These are phyloP conservation scores for Colletes latitarsis DNA, from an alignment of 1,140 invertebrate genomes.

Conservation along the genomic window DNA sequence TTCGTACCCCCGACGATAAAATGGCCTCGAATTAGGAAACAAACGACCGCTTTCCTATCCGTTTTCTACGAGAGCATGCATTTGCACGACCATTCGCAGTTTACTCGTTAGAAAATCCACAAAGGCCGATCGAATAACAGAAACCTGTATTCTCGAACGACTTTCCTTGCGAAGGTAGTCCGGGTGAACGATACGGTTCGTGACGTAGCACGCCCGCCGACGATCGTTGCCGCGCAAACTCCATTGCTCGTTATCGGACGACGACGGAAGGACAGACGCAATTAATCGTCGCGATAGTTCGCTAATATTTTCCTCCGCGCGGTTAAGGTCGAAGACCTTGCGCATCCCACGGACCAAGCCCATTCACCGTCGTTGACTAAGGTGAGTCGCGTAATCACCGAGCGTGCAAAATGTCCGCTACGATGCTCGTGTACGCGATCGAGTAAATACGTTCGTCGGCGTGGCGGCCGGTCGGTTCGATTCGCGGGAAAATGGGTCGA, in stretches of 20 bases:
- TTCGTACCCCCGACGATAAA: too few species aligned
- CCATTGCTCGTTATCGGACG: too few species aligned
- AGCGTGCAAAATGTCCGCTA: neutral
- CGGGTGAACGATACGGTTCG: neutral
- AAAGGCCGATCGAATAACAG: conserved; percentile 6
- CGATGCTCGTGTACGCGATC: neutral
- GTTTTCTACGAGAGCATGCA: too few species aligned
- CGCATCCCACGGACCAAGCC: neutral
- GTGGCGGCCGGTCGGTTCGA: neutral
- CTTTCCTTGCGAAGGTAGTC: conserved; percentile 19
- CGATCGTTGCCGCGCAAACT: conserved; percentile 1
- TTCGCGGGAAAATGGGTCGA: neutral
- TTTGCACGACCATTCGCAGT: too few species aligned
- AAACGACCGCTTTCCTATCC: too few species aligned
- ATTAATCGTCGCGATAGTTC: neutral
- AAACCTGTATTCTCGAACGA: conserved; percentile 11
- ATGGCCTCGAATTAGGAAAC: too few species aligned
- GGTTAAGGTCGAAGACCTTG: conserved; percentile 21
- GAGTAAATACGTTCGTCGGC: neutral
- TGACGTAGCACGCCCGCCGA: neutral
- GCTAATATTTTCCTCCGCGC: conserved; percentile 5
- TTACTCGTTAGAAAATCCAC: neutral
- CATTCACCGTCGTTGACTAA: neutral
- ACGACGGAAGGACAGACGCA: neutral
- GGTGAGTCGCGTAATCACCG: neutral